Evolutionary conservation across 2,888 invertebrate genomes (phyloP).

Genomic region (Anoncus sp.): DNA sequence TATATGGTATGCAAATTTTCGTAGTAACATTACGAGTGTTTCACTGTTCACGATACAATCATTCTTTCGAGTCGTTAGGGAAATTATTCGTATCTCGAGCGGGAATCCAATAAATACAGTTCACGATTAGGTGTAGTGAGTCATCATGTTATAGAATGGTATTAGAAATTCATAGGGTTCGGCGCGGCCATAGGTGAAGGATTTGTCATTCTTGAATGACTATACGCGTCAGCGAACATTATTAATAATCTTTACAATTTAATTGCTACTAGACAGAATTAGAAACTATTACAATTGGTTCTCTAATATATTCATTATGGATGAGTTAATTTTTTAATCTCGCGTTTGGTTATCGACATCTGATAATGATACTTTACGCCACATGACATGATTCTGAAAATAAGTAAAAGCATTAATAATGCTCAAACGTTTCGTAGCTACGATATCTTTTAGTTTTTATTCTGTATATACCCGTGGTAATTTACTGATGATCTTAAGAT

Average conservation of each 20-base stretch:
- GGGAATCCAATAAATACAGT: background rate
- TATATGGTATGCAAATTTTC: background rate
- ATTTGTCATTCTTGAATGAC: background rate
- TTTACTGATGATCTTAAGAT: too few relatives aligned
- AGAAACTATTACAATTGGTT: too few relatives aligned
- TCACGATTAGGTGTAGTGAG: background rate
- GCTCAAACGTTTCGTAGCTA: background rate
- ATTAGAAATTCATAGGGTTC: background rate
- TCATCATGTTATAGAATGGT: background rate
- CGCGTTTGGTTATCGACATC: too few relatives aligned
- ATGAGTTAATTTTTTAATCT: too few relatives aligned
- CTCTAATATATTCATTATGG: too few relatives aligned
- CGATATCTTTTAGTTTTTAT: background rate
- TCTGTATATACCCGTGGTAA: background rate
- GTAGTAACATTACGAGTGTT: constrained; percentile 3
- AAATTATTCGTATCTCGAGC: constrained; percentile 3
- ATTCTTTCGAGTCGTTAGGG: constrained; percentile 15
- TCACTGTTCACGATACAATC: constrained; percentile 20
- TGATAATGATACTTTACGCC: too few relatives aligned
- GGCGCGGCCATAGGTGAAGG: too few relatives aligned
- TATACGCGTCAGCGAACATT: background rate
- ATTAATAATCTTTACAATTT: background rate
- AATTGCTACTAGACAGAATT: too few relatives aligned
- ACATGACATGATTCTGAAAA: background rate
- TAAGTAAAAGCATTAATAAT: background rate